Evolutionary conservation across 1,140 invertebrate species (phyloP).

Genomic region (Drosophila obscura): DNA sequence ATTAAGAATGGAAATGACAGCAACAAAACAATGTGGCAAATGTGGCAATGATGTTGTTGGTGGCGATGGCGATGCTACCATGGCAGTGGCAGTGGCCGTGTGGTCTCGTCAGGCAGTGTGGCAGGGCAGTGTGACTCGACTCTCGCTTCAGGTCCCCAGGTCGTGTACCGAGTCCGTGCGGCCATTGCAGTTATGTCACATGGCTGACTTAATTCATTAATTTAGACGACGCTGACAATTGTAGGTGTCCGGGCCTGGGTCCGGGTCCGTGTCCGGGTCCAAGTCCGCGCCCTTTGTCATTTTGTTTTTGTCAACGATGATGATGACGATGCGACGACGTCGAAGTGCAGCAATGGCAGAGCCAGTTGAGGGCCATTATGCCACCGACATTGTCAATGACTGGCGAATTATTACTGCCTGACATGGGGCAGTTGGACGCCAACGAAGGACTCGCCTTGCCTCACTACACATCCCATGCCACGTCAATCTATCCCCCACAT

Average conservation of each 20-base stretch:
- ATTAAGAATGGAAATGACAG: constrained; percentile 49
- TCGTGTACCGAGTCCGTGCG: constrained; percentile 19
- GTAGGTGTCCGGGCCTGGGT: constrained; percentile 69
- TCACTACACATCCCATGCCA: constrained; percentile 8
- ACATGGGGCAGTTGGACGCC: constrained; percentile 62
- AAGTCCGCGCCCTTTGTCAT: constrained; percentile 57
- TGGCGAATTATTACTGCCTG: constrained; percentile 80
- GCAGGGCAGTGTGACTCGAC: neutral
- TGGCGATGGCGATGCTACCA: constrained; percentile 11
- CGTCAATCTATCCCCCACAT: constrained; percentile 8
- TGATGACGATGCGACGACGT: constrained; percentile 45
- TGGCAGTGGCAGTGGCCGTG: constrained; percentile 20
- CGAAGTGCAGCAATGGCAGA: constrained; percentile 61
- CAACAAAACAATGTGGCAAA: constrained; percentile 77
- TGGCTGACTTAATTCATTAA: constrained; percentile 81
- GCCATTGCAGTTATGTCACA: constrained; percentile 80
- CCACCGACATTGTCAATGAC: constrained; percentile 76
- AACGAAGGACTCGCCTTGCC: constrained; percentile 10
- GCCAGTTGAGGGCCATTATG: constrained; percentile 74
- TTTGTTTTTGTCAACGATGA: constrained; percentile 53
- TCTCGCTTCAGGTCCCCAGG: neutral
- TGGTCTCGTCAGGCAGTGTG: constrained; percentile 3
- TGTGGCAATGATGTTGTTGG: constrained; percentile 57
- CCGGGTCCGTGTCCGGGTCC: no score
- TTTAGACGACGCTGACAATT: constrained; percentile 79